These are phyloP conservation scores for Melanitta fusca DNA, from an alignment of 2,797 vertebrate species.

Conservation along the genomic window DNA sequence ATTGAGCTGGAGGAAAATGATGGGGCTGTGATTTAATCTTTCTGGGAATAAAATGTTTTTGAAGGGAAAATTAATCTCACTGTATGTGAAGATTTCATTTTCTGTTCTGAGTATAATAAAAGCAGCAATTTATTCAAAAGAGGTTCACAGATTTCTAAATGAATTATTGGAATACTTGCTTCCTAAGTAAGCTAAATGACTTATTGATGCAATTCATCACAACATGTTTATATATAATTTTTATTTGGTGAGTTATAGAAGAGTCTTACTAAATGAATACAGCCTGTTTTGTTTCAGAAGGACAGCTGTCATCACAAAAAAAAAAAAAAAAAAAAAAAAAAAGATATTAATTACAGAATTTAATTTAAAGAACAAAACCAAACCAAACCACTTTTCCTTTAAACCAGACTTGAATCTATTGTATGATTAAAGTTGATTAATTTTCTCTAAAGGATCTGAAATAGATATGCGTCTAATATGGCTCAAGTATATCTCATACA, in stretches of 20 bases:
- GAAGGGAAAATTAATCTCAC: background rate
- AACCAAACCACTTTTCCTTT: background rate
- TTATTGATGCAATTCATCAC: background rate
- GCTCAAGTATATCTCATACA: background rate
- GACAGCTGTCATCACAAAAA: background rate
- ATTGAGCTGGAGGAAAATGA: background rate
- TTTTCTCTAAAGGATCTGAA: background rate
- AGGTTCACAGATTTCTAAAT: background rate
- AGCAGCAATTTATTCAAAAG: background rate
- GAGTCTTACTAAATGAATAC: background rate
- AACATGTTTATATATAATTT: background rate
- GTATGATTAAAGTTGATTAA: background rate
- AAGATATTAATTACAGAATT: background rate
- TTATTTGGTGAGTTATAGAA: background rate
- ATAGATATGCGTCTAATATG: background rate
- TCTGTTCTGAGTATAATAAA: background rate
- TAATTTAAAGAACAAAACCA: background rate
- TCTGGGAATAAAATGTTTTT: background rate
- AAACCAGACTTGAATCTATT: background rate
- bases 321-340: background rate
- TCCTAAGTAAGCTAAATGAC: background rate
- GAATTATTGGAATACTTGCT: background rate
- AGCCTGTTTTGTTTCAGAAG: background rate
- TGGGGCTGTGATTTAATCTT: background rate
- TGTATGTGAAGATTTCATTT: background rate